Evolutionary conservation across 2,113 vertebrate genomes (phyloP).

Genomic region (Polypterus senegalus): DNA sequence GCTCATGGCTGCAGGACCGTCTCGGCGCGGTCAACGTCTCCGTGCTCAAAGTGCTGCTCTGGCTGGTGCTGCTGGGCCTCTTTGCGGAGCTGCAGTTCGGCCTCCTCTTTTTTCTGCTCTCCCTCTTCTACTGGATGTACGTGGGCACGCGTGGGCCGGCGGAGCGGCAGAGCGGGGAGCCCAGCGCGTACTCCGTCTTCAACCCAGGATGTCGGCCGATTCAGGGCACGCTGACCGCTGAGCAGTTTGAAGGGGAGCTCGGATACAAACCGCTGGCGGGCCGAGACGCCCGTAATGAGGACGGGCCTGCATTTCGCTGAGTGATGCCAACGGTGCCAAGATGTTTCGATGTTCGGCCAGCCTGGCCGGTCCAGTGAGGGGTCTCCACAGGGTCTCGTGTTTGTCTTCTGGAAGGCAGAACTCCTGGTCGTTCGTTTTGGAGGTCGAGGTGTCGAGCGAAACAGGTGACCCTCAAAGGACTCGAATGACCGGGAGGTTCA

Average conservation of each 20-base stretch:
- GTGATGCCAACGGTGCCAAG: too few relatives aligned
- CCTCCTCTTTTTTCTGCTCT: conserved; percentile 71
- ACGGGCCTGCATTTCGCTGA: neutral
- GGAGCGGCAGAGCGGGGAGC: conserved; percentile 55
- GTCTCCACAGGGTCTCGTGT: too few relatives aligned
- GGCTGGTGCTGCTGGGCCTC: conserved; percentile 74
- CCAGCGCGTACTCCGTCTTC: conserved; percentile 89
- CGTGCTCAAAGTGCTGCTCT: conserved; percentile 71
- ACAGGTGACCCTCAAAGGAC: too few relatives aligned
- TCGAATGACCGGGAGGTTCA: too few relatives aligned
- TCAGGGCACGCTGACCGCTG: conserved; percentile 72
- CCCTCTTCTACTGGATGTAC: conserved; percentile 83
- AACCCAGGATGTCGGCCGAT: conserved; percentile 81
- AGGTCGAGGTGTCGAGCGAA: too few relatives aligned
- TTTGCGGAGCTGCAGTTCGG: conserved; percentile 78
- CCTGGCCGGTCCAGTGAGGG: too few relatives aligned
- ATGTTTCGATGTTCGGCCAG: too few relatives aligned
- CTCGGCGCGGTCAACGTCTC: conserved; percentile 42
- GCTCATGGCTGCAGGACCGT: conserved; percentile 36
- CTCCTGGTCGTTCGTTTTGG: too few relatives aligned
- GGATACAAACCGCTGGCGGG: conserved; percentile 47
- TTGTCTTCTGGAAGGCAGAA: too few relatives aligned
- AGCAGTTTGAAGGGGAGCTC: conserved; percentile 83
- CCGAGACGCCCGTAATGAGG: neutral
- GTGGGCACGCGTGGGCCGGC: conserved; percentile 60